Evolutionary conservation across 1,140 invertebrate species (phyloP).

Genomic region (Drosophila tropicalis): DNA sequence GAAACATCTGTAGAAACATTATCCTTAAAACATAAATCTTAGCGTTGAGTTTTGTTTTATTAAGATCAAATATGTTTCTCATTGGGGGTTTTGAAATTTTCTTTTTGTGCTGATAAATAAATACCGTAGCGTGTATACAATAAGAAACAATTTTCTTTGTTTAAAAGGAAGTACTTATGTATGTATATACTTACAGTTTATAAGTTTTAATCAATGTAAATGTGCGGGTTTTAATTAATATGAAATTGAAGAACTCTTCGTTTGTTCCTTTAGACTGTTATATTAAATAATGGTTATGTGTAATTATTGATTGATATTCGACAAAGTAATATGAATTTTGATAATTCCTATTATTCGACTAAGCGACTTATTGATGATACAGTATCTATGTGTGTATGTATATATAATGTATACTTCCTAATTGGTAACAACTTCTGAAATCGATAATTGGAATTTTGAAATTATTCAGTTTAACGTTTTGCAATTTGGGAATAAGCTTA

Average conservation of each 20-base stretch:
- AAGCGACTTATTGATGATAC: too few relatives aligned
- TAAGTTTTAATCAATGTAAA: constrained; percentile 54
- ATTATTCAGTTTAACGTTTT: too few relatives aligned
- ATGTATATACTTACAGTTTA: too few relatives aligned
- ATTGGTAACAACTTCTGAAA: constrained; percentile 71
- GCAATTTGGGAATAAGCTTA: constrained; percentile 43
- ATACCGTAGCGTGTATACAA: constrained; percentile 77
- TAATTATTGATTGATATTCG: too few relatives aligned
- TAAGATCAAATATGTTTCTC: constrained; percentile 72
- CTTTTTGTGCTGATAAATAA: constrained; percentile 65
- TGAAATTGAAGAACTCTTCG: constrained; percentile 41
- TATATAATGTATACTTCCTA: constrained; percentile 44
- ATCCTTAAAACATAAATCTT: too few relatives aligned
- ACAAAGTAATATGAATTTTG: too few relatives aligned
- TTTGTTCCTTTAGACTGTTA: constrained; percentile 30
- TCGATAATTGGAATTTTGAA: too few relatives aligned
- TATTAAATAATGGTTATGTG: too few relatives aligned
- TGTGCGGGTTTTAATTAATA: constrained; percentile 42
- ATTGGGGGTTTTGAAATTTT: constrained; percentile 29
- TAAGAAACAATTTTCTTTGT: constrained; percentile 37
- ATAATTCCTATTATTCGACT: too few relatives aligned
- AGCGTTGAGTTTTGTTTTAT: constrained; percentile 77
- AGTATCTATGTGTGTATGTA: constrained; percentile 29
- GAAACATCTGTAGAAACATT: too few relatives aligned
- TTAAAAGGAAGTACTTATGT: constrained; percentile 58